Percentiles rank a stretch among this genome's conserved stretches.
Conservation (phyloP, 2,113 vertebrate species). For the Hylia prasina region DNA sequence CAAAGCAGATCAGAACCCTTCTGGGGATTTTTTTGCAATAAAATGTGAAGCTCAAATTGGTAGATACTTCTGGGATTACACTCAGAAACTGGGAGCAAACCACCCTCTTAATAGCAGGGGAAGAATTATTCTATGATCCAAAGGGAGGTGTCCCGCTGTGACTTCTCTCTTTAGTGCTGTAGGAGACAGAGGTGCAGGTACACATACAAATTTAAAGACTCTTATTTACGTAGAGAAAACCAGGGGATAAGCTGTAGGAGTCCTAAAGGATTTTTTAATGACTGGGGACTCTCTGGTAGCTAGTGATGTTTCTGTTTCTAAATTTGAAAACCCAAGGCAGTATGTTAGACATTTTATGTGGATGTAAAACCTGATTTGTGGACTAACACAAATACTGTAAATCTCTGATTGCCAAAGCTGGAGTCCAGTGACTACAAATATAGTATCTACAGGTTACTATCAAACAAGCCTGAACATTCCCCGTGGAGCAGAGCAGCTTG, state of each 20-base stretch:
- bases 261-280: neutral
- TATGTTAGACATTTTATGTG: neutral
- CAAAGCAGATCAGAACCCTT: neutral
- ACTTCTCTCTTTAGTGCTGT: neutral
- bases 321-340: neutral
- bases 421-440: neutral
- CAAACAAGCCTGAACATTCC: neutral
- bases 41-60: neutral
- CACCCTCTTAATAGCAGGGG: neutral
- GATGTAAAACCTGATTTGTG: neutral
- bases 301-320: neutral
- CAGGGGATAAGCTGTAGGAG: neutral
- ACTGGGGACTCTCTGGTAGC: neutral
- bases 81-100: neutral
- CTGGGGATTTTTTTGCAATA: neutral
- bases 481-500: neutral
- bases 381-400: neutral
- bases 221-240: neutral
- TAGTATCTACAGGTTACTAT: neutral
- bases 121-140: neutral
- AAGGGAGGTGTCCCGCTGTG: neutral
- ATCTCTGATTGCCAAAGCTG: neutral
- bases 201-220: neutral
- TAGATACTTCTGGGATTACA: neutral
- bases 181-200: neutral